Evolutionary conservation across 2,888 invertebrate species (phyloP), one percentile per base, ranked within the genome.

Genomic region (Hyposoter didymator): DNA sequence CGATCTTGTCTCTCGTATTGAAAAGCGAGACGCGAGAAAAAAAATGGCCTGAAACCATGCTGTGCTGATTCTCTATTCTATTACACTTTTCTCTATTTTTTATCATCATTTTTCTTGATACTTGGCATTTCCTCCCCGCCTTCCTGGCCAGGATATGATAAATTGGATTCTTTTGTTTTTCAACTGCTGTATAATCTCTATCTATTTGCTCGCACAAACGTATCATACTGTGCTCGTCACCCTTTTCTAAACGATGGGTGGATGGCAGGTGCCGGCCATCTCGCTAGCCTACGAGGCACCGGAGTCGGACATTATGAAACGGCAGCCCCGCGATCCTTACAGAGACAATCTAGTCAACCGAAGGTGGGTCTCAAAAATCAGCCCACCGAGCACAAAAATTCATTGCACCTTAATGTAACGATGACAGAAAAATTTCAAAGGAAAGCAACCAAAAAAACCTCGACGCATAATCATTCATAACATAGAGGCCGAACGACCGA

Each of bases 241-340:
- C 81, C 82, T 90, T 90, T 90, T 91, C 90, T 92, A 90, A 93
- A 90, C 89, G 91, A 91, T 93, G 91, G 87, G 92, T 91, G 92
- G 91, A 93, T 92, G 92, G 91, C 93, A 98, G 98, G 98, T 98
- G 96, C 99, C 99, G 95, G 99, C 99, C 96, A 99, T 99, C 96
- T 99, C 99, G 95, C 97, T 99, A 96, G 99, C 99, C 96, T 99
- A 99, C 96, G 99, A 99, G 96, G 98, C 98, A 95, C 98, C 99
- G 95, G 99, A 99, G 96, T 98, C 98, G 95, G 99, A 99, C 97
- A 99, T 99, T 96, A 99, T 99, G 99, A 99, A 99, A 97, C 97
- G 99, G 95, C 97, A 98, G 96, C 99, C 99, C 94, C 97, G 99
- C 96, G 97, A 99, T 96, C 98, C 99, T 94, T 97, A 98, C 96